A percentile compares a stretch with the other conserved stretches of the same genome.
Conservation (phyloP, 2,797 vertebrate genomes). For the Siniperca undulata region DNA sequence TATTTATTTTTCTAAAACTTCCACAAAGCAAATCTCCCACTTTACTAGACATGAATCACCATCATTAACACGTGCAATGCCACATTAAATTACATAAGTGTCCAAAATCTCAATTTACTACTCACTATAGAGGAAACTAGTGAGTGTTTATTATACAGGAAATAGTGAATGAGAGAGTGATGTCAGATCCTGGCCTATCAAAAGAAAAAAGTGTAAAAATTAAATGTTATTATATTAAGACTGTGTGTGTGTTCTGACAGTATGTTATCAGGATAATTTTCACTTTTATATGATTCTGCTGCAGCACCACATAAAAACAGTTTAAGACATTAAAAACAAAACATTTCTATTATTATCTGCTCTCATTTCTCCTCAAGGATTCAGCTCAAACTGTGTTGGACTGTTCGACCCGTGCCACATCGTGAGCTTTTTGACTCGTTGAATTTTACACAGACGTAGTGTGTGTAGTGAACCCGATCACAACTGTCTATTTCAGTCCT, state of each 20-base stretch:
- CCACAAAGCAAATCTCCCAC: not conserved
- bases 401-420: not conserved
- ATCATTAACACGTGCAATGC: too few relatives aligned
- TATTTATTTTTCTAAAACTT: not conserved
- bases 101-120: not conserved
- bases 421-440: not conserved
- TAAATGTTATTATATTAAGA: too few relatives aligned
- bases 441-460: not conserved
- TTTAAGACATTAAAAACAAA: not conserved
- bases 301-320: not conserved
- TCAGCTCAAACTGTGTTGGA: not conserved
- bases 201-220: too few relatives aligned
- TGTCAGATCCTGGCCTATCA: not conserved
- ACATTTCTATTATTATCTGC: not conserved
- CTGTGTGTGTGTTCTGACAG: too few relatives aligned
- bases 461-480: not conserved
- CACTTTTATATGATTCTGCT: not conserved
- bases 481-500: constrained; percentile 8
- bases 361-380: not conserved
- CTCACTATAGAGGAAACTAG: not conserved
- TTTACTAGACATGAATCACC: not conserved
- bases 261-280: too few relatives aligned
- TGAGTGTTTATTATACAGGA: not conserved
- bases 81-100: too few relatives aligned
- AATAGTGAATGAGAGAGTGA: not conserved